Conservation (phyloP, 2,888 invertebrate genomes). For the Myathropa florea region DNA sequence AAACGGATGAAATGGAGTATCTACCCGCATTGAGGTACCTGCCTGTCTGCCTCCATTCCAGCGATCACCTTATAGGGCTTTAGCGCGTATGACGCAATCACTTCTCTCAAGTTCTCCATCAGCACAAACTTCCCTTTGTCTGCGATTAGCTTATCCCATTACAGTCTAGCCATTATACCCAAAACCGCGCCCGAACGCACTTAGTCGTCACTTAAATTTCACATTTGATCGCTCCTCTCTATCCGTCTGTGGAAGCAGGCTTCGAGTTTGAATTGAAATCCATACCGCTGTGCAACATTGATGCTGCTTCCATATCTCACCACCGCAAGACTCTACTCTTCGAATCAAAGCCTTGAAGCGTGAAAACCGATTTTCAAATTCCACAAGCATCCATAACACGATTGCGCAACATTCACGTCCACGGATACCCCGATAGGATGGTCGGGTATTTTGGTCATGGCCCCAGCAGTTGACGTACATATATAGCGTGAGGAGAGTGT, state of each 20-base stretch:
- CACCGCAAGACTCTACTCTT: conserved; percentile 50
- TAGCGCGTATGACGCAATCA: not conserved
- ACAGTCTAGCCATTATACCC: conserved; percentile 43
- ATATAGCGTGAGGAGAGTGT: conserved; percentile 28
- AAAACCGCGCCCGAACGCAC: conserved; percentile 28
- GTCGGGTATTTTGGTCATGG: conserved; percentile 66
- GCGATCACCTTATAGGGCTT: not conserved
- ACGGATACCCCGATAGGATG: conserved; percentile 1
- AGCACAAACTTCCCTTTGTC: conserved; percentile 30
- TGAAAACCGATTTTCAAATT: conserved; percentile 52
- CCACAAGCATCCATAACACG: conserved; percentile 33
- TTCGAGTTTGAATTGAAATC: not conserved
- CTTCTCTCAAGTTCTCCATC: not conserved
- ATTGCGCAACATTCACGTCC: conserved; percentile 51
- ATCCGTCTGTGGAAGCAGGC: not conserved
- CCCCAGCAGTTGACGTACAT: conserved; percentile 34
- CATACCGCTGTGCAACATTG: conserved; percentile 33
- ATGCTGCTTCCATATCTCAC: conserved; percentile 23
- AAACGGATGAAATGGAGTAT: not conserved
- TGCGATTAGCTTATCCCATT: conserved; percentile 12
- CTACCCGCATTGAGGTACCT: not conserved
- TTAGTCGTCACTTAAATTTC: not conserved
- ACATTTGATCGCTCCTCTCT: not conserved
- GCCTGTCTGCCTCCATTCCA: not conserved
- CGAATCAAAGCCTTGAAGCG: conserved; percentile 65